Evolutionary conservation across 2,797 vertebrate species (phyloP).

Genomic region (Pelobates cultripes): DNA sequence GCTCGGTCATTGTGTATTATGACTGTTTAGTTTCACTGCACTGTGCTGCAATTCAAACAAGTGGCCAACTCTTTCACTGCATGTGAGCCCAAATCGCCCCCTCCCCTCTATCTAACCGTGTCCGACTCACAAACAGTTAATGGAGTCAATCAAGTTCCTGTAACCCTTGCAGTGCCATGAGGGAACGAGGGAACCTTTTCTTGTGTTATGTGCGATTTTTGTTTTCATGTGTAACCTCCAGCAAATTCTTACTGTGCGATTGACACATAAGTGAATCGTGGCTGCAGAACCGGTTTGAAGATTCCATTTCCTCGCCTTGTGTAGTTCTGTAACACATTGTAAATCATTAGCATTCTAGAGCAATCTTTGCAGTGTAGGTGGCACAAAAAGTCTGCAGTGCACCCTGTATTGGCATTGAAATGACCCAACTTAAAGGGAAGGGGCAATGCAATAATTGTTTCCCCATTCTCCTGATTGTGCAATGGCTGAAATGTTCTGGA

Average conservation of each 20-base stretch:
- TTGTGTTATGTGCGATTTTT: not conserved
- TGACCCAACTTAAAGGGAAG: too few species aligned
- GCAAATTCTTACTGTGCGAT: not conserved
- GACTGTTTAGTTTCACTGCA: not conserved
- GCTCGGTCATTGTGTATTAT: not conserved
- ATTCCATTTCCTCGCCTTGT: not conserved
- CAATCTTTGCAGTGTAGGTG: not conserved
- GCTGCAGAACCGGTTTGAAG: constrained; percentile 10
- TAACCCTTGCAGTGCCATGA: not conserved
- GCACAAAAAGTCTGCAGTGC: not conserved
- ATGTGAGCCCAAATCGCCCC: too few species aligned
- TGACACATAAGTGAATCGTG: not conserved
- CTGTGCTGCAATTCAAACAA: not conserved
- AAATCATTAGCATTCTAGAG: not conserved
- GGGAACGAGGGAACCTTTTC: not conserved
- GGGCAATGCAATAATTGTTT: too few species aligned
- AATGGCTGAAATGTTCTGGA: too few species aligned
- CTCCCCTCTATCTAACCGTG: too few species aligned
- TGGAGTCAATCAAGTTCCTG: not conserved
- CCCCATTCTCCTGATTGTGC: too few species aligned
- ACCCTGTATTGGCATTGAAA: not conserved
- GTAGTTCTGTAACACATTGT: not conserved
- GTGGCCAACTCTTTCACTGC: not conserved
- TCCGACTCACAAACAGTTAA: too few species aligned
- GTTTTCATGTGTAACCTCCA: not conserved